A percentile compares a stretch with the other conserved stretches of the same genome.
These are phyloP conservation scores for Ceyx cyanopectus DNA, from an alignment of 2,113 vertebrate species.

Conservation along the genomic window DNA sequence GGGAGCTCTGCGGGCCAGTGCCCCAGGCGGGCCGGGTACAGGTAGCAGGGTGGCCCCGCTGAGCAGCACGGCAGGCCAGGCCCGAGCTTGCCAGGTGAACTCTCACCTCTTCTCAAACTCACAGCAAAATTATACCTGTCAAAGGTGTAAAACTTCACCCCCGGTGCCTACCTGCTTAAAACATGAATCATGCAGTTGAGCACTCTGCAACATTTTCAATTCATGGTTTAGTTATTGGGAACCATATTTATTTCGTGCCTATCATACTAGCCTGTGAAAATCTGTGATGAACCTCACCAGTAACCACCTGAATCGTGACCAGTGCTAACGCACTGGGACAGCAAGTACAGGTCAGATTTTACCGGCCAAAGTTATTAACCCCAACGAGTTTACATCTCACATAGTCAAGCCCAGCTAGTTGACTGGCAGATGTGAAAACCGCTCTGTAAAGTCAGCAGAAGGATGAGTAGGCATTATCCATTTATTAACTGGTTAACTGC, in stretches of 20 bases:
- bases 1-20: fast-evolving
- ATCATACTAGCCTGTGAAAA: neutral
- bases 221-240: neutral
- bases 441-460: constrained; percentile 37
- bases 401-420: neutral
- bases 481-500: constrained; percentile 62
- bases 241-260: neutral
- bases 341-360: neutral
- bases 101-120: neutral
- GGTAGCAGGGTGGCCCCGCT: neutral
- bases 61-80: neutral
- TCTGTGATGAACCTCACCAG: neutral
- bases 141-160: neutral
- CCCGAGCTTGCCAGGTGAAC: neutral
- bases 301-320: neutral
- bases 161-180: neutral
- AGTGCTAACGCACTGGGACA: neutral
- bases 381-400: neutral
- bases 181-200: neutral
- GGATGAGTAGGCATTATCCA: constrained; percentile 48
- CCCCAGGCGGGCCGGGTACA: neutral
- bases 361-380: neutral
- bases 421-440: constrained; percentile 4
- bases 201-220: neutral
- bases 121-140: neutral